Base-by-base conservation (phyloP, 2,797 vertebrate species). In the Acanthis flammea region DNA sequence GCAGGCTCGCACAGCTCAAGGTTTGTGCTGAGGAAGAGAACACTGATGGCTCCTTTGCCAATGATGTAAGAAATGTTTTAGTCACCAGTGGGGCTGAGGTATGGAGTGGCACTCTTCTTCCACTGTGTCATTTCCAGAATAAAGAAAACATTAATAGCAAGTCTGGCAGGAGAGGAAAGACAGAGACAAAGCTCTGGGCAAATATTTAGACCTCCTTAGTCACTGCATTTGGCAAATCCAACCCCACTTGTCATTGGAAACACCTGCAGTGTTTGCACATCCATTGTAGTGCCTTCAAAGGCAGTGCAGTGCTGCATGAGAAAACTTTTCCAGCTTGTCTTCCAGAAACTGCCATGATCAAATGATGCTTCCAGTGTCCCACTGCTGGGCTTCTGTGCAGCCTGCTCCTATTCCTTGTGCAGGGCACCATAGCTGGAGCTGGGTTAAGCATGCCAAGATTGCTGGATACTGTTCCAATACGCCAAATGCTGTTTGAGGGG, bases 301-400 rank as follows among this genome's bases (percentile, higher is more conserved):
- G 37, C 31, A 41, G n/a, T 3, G 50, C 21, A 42, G 53, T 2
- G 2, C 3, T 1, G 3, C 82, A 54, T 0, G 1, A 55, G 37
- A 45, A 86, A 65, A 57, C 14, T 8, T 66, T 7, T 19, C 24
- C 33, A 41, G 24, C 7, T 12, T 45, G 28, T 60, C 58, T 65
- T 66, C 60, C 45, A 84, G 50, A 68, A 55, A 57, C 24, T 80
- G 44, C 47, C 47, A 5, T 1, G 6, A 22, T 30, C 14, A 24
- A 76, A 37, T 4, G 9, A 39, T 42, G 24, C 13, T 72, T 75
- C n/a, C 21, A 17, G 16, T 6, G 17, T 24, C 18, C 62, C n/a
- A 14, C 42, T 65, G 6, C 39, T 58, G 67, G 14, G 14, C 12
- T 76, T 76, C 58, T 78, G 47, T 12, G 14, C 21, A 5, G 17